Evolutionary conservation across 2,113 vertebrate species (phyloP), one percentile per base, ranked within the genome.

Genomic region (Datnioides undecimradiatus): DNA sequence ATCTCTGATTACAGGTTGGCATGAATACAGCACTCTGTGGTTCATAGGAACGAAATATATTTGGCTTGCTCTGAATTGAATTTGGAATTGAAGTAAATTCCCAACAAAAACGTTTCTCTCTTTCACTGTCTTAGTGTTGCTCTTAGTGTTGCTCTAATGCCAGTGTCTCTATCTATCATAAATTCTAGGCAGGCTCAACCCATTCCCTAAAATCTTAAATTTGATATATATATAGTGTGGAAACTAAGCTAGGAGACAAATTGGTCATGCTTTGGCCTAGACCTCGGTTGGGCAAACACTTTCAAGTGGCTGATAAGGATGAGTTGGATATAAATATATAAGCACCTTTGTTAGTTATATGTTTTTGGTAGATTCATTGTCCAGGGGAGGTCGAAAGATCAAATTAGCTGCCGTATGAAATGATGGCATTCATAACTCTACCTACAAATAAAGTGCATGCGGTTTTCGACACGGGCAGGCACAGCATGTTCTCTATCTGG

Each of bases 11-110:
- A 86, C 48, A 67, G 46, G 54, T 58, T 84, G 86, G 85, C 80
- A 90, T 83, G 73, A 81, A 80, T 82, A 64, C 76, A 83, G 69
- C 77, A 58, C 70, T 85, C 59, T 3, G 17, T 75, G 75, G 31
- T 85, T 87, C 38, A 78, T 76, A 71, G 80, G 76, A 84, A 78
- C 87, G 76, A 87, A 90, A 90, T 82, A 87, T 84, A 71, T 89
- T 87, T 90, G 85, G 83, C 88, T 73, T 40, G 4, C 0, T 2
- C 34, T 71, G 68, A 71, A 85, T 90, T 90, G 90, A 90, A 92
- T 91, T 89, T 85, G 27, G 87, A 86, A 85, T 87, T 83, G 83
- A 87, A 81, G 67, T 66, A 67, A 83, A 85, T 66, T 84, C 74
- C 58, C 76, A 62, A 73, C 58, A 85, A 79, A 86, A 76, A 82